Percentiles rank a stretch among this genome's conserved stretches.
These are phyloP conservation scores for Mormyrops attenuatus DNA, from an alignment of 2,797 vertebrate genomes.

Conservation along the genomic window DNA sequence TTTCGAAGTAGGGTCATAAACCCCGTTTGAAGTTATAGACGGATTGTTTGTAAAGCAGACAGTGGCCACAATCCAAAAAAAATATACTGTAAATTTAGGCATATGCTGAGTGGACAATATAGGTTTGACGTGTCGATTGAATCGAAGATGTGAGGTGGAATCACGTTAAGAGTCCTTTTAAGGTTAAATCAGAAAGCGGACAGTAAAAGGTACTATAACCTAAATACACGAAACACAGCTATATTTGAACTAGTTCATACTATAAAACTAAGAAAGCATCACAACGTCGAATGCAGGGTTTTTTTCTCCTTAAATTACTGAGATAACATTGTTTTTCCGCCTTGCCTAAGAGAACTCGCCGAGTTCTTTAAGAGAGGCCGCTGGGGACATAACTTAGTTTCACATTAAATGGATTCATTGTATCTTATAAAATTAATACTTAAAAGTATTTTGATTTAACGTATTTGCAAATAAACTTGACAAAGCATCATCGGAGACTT, in stretches of 20 bases:
- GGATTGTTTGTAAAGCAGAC: background rate
- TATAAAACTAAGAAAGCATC: background rate
- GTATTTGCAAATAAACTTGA: background rate
- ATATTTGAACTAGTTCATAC: background rate
- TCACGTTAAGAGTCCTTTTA: background rate
- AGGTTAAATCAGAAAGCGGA: background rate
- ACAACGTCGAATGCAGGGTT: background rate
- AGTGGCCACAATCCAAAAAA: background rate
- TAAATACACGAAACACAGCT: background rate
- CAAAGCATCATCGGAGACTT: background rate
- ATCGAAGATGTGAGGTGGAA: background rate
- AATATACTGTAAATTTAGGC: background rate
- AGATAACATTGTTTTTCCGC: background rate
- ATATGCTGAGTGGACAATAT: background rate
- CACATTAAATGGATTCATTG: background rate
- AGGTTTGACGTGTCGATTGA: background rate
- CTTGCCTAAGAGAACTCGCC: background rate
- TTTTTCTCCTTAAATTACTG: background rate
- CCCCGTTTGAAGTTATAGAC: background rate
- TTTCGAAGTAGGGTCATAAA: background rate
- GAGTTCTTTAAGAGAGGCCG: background rate
- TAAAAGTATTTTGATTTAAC: background rate
- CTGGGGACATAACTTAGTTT: background rate
- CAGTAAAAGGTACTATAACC: background rate
- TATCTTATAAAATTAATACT: background rate